Evolutionary conservation across 2,888 invertebrate genomes (phyloP), one percentile per base, ranked within the genome.

Genomic region (Gordius sp.): DNA sequence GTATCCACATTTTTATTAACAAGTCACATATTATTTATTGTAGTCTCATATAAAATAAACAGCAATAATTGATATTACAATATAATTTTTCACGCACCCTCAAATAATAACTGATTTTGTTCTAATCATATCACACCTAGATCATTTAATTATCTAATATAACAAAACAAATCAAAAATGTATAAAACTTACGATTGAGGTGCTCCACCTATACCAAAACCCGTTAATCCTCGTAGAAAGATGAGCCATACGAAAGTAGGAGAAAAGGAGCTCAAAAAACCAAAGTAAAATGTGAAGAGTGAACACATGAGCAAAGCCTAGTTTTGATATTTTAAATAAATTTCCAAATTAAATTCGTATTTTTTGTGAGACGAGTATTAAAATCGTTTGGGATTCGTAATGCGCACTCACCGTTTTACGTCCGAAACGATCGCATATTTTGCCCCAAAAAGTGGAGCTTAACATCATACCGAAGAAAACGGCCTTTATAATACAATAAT

Each of bases 381-480:
- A n/a, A n/a, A n/a, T n/a, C n/a, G n/a, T n/a, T n/a, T n/a, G n/a
- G n/a, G n/a, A n/a, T n/a, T n/a, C n/a, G n/a, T n/a, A n/a, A n/a
- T n/a, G n/a, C n/a, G n/a, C n/a, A n/a, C n/a, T 73, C 70, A 81
- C 81, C 66, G 78, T 79, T 74, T 82, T 82, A 60, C 86, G 74
- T 41, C 87, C 86, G 71, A 84, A 86, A 67, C 81, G 76, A 68
- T 89, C 87, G 71, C 85, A 86, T 57, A 91, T 74, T 66, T 83
- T 84, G 20, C 84, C 86, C 89, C 89, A 91, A 71, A 87, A 81
- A 60, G 86, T 82, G 1, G 86, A 84, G 64, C 86, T 86, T 28
- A 86, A 71, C 87, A 91, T 87, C 89, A 91, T 91, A 58, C 89
- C 89, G 64, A 82, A 72, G 68, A 89, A 89, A 1, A 87, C 87